Conservation (phyloP, 2,888 invertebrate genomes). For the Xylocampa areola region DNA sequence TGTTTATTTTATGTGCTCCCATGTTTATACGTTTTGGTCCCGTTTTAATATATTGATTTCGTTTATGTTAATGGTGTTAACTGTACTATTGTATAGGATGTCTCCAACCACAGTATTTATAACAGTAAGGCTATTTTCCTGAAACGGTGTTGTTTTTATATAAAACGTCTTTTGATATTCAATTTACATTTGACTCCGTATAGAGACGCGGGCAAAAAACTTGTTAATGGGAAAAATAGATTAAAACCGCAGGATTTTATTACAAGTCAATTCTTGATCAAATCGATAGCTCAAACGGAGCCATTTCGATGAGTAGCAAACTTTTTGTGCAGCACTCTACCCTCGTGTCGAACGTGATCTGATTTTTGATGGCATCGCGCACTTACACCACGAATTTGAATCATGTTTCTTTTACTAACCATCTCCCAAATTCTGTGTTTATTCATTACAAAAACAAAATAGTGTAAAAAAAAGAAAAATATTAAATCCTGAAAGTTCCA, state of each 20-base stretch:
- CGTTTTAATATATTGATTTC: conserved; percentile 16
- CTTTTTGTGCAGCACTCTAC: conserved; percentile 41
- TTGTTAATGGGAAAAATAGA: conserved; percentile 2
- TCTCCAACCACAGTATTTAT: background rate
- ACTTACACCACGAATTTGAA: conserved; percentile 23
- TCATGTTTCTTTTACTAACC: conserved; percentile 17
- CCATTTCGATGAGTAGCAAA: conserved; percentile 29
- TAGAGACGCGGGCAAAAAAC: background rate
- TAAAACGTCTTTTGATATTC: background rate
- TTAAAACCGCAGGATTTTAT: conserved; percentile 19
- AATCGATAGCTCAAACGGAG: conserved; percentile 11
- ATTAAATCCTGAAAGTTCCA: too few species aligned
- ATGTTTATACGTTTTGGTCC: conserved; percentile 6
- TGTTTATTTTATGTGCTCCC: conserved; percentile 33
- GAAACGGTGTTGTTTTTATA: background rate
- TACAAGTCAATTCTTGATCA: background rate
- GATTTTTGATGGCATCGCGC: conserved; percentile 33
- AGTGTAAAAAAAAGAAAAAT: too few species aligned
- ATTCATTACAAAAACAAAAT: too few species aligned
- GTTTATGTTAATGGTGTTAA: conserved; percentile 4
- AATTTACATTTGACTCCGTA: background rate
- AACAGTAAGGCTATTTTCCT: background rate
- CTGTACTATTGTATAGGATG: background rate
- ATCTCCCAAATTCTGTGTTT: conserved; percentile 1
- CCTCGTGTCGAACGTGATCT: conserved; percentile 40